Evolutionary conservation across 2,888 invertebrate genomes (phyloP).

Genomic region (Apotomis turbidana): DNA sequence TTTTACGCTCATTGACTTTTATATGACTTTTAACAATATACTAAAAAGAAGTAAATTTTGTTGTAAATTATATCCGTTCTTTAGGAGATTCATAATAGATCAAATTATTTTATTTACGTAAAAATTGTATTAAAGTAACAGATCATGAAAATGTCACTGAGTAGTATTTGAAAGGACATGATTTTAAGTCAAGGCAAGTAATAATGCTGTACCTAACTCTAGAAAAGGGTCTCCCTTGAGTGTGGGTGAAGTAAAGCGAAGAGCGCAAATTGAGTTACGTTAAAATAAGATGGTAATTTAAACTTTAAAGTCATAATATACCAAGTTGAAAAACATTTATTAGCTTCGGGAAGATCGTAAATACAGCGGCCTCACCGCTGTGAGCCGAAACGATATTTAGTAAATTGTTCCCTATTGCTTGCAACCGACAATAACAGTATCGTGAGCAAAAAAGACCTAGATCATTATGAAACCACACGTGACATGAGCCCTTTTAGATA

Average conservation of each 20-base stretch:
- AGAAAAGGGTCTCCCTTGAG: too few relatives aligned
- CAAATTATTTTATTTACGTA: too few relatives aligned
- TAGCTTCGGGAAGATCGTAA: conserved; percentile 20
- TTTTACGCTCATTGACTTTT: too few relatives aligned
- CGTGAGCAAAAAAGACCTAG: conserved; percentile 4
- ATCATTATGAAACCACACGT: background rate
- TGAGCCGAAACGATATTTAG: conserved; percentile 34
- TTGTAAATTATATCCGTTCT: too few relatives aligned
- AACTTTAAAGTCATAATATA: conserved; percentile 29
- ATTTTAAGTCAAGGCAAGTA: too few relatives aligned
- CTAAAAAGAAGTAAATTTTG: too few relatives aligned
- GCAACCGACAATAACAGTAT: conserved; percentile 28
- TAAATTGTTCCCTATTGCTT: conserved; percentile 33
- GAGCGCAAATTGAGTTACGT: conserved; percentile 30
- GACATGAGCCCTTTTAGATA: conserved; percentile 4
- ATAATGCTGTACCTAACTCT: too few relatives aligned
- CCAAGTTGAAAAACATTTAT: conserved; percentile 37
- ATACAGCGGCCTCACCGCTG: conserved; percentile 33
- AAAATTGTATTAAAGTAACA: too few relatives aligned
- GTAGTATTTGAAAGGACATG: too few relatives aligned
- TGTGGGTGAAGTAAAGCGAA: conserved; percentile 19
- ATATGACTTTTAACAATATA: too few relatives aligned
- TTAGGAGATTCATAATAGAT: too few relatives aligned
- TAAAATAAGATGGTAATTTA: conserved; percentile 34
- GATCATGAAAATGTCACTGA: too few relatives aligned